Base-by-base conservation (phyloP, 1,140 invertebrate genomes). In the Megalonaias nervosa region DNA sequence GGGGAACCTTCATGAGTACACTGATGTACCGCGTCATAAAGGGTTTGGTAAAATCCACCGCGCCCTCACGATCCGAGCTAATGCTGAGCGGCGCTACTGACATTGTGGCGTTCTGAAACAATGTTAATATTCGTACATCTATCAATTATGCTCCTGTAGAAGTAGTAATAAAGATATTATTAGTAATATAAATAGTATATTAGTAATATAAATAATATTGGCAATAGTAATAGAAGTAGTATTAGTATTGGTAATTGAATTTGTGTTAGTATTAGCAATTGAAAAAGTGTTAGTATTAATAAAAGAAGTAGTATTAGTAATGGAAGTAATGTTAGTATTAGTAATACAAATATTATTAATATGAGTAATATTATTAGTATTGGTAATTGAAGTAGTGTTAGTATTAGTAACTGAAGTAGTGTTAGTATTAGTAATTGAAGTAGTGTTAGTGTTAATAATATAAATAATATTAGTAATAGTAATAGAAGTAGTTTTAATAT, bases 41-140 rank as follows among this genome's bases (percentile, higher is more conserved):
- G 0, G 89, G 89, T 80, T 90, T 90, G 38, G 89, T 89, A 78
- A 90, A 90, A 69, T 90, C 89, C 11, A 90, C 87, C 9, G 85
- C 89, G 60, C 84, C 87, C 72, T 90, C 89, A 57, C 89, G 71
- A 38, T 86, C 79, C 11, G 87, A 86, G 67, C 88, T 90, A 65
- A 90, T 90, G 69, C 87, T 89, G 1, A 89, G 73, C 13, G 88
- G 86, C 6, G 88, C 87, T 14, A 90, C 87, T 11, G 89, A 88
- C 86, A 90, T 88, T 1, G 89, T 87, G 16, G 89, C 90, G 75
- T 90, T 89, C 88, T 90, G 80, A 72, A 87, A 82, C 11, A 60
- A 17, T 59, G 21, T 64, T n/a, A 60, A n/a, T 55, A 62, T 60
- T 21, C 23, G 69, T 6, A 58, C 2, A n/a, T 4, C 69, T 48